These are phyloP conservation scores for Caenorhabditis plicata DNA, from an alignment of 2,888 invertebrate species.

Conservation along the genomic window DNA sequence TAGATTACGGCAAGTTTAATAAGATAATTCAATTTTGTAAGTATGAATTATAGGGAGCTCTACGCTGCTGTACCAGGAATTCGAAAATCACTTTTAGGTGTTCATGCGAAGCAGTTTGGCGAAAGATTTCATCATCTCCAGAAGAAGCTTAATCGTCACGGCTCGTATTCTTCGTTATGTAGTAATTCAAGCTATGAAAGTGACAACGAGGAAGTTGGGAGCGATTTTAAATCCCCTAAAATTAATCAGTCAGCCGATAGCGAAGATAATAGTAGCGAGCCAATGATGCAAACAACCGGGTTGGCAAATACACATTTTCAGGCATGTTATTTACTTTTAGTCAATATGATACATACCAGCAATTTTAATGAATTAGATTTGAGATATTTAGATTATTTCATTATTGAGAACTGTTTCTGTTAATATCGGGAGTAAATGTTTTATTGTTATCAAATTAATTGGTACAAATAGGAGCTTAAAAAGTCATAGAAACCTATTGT, in stretches of 20 bases:
- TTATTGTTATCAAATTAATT: too few relatives aligned
- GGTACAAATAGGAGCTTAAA: too few relatives aligned
- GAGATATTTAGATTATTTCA: too few relatives aligned
- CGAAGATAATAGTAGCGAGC: conserved; percentile 35
- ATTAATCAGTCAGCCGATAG: conserved; percentile 9
- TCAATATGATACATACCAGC: too few relatives aligned
- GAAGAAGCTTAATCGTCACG: conserved; percentile 15
- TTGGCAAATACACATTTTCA: conserved; percentile 57
- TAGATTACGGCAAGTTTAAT: conserved; percentile 49
- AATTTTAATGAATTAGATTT: too few relatives aligned
- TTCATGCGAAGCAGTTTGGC: conserved; percentile 63
- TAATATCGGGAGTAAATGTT: too few relatives aligned
- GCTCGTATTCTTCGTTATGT: conserved; percentile 16
- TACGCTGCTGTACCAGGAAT: conserved; percentile 65
- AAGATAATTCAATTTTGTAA: background rate
- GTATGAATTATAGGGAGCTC: conserved; percentile 50
- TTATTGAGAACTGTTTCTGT: too few relatives aligned
- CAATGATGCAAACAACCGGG: conserved; percentile 38
- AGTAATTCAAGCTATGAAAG: conserved; percentile 27
- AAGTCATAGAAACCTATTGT: too few relatives aligned
- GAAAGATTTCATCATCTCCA: conserved; percentile 53
- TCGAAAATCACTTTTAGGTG: conserved; percentile 60
- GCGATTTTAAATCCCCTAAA: background rate
- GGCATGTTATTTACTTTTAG: conserved; percentile 15
- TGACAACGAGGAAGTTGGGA: conserved; percentile 26